Base-by-base conservation (phyloP, 2,888 invertebrate species). In the Epistrophe grossulariae region DNA sequence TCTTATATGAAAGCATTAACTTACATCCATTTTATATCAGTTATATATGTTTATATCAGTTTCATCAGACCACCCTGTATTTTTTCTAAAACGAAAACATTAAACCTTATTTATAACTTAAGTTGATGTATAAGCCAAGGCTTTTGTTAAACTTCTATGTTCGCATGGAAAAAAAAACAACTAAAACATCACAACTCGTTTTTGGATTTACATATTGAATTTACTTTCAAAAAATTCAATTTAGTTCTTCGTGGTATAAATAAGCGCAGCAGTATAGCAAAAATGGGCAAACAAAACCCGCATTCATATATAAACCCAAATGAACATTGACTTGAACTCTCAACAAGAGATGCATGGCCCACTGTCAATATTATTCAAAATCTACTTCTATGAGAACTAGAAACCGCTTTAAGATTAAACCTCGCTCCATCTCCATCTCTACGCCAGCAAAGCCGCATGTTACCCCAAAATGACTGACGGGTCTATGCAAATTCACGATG, bases 281-380 rank as follows among this genome's bases (percentile, higher is more conserved):
- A 64, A 64, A 64, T 38, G 8, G 60, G 4, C 38, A 55, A 55
- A 50, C 64, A 70, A 70, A 70, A 40, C 70, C 24, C n/a, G 24
- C 24, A 66, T 48, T 66, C 48, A 66, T 48, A 45, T 28, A 50
- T 17, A 2, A 8, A 48, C 48, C 11, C 19, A 50, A 68, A 68
- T 35, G 31, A 68, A 50, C 66, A 68, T 38, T 68, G 79, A 62
- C 40, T 24, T 74, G 35, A 70, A 43, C 19, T 81, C 78, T 64
- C 70, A 35, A 19, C 70, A 35, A 19, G 50, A 87, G 83, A 89
- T 88, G 79, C 87, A 87, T 83, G 73, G 84, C 83, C 80, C 60
- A 60, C 88, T 88, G 89, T 89, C 89, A 88, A 82, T 87, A 88
- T 89, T 89, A 89, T 89, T 89, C 89, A 89, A 89, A 89, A 87